Base-by-base conservation (phyloP, 1,140 invertebrate species). In the Limonius californicus region DNA sequence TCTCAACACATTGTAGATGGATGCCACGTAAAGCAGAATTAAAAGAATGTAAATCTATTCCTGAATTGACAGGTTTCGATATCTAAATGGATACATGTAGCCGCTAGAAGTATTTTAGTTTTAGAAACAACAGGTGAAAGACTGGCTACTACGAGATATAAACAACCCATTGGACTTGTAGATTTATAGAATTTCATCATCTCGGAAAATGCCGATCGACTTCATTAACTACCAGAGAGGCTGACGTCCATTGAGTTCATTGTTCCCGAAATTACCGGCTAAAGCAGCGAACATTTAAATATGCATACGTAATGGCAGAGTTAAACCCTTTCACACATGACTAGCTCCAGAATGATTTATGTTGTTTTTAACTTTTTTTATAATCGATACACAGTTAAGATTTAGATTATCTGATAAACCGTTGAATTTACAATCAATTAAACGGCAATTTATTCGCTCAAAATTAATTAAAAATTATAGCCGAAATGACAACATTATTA, bases 161-260 rank as follows among this genome's bases (percentile, higher is more conserved):
- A 62, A 62, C 54, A 55, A 42, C 54, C 35, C 60, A 62, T 62
- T 62, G 57, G 60, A 53, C 35, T 62, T 62, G 54, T 62, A 62
- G 54, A 62, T 62, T 56, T 56, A 57, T 62, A 50, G 55, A 62
- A 62, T 62, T 62, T 62, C 60, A 57, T 62, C 60, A 62, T 62
- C 55, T 55, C 39, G 23, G 54, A 62, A 61, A 61, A 61, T 61
- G 59, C 59, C 45, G 59, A 61, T 61, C 54, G 60, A 62, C 35
- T 62, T 50, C 8, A 50, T n/a, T 50, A 61, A 50, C 59, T 61
- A 50, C 32, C 59, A 62, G 60, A 62, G 43, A 53, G 19, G 21
- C 57, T 62, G 54, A 30, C 50, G 43, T 62, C 57, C 27, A 19
- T 12, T 19, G 54, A 54, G 60, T 62, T 62, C 60, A 57, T 62